phyloP scores from a whole-genome alignment of 2,888 invertebrate genomes.

The Scaptomyza caliginosa region DNA sequence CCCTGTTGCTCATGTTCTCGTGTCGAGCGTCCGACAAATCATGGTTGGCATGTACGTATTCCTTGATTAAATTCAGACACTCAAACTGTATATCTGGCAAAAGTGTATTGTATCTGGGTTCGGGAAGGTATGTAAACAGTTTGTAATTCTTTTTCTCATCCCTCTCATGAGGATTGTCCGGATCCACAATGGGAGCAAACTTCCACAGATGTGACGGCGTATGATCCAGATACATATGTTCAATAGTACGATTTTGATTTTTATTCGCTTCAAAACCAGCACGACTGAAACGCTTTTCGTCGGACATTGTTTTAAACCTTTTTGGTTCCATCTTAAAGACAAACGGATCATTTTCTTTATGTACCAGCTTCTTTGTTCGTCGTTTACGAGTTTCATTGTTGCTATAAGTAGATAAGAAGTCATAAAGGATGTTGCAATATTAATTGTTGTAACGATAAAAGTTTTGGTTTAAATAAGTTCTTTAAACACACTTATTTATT shows the following conservation, averaged over 20 bases:
- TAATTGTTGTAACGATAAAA: too few relatives aligned
- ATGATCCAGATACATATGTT: constrained; percentile 71
- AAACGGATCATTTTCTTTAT: constrained; percentile 70
- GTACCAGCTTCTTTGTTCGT: constrained; percentile 63
- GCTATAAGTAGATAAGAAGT: constrained; percentile 8
- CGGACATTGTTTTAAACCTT: constrained; percentile 68
- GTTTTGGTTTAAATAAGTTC: too few relatives aligned
- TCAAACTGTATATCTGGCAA: constrained; percentile 80
- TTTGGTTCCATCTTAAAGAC: constrained; percentile 70
- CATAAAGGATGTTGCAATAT: too few relatives aligned
- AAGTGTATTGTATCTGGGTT: constrained; percentile 82
- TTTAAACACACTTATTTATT: too few relatives aligned
- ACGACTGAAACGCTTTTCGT: constrained; percentile 71
- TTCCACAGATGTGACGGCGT: constrained; percentile 78
- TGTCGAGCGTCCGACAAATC: constrained; percentile 40
- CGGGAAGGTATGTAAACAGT: constrained; percentile 80
- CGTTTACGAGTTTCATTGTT: constrained; percentile 50
- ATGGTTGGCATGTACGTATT: constrained; percentile 75
- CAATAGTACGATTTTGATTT: constrained; percentile 41
- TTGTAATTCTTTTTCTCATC: constrained; percentile 82
- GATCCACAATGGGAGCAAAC: constrained; percentile 77
- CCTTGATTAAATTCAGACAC: constrained; percentile 81
- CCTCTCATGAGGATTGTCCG: constrained; percentile 76
- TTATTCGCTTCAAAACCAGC: constrained; percentile 29
- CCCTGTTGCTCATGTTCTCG: constrained; percentile 66